Conservation (phyloP, 2,888 invertebrate species). For the Drosophila tanythrix region DNA sequence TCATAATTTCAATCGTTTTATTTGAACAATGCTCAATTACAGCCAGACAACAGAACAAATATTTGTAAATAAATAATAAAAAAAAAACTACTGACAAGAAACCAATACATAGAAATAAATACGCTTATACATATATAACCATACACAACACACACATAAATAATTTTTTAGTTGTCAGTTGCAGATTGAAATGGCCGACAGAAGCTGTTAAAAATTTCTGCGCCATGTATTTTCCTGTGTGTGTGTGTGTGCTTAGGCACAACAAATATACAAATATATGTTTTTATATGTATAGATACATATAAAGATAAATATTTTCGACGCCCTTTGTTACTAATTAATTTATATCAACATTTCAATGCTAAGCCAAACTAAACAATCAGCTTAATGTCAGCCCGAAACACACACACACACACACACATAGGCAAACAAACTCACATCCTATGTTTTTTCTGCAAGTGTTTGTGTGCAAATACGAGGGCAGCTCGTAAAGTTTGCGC, state of each 20-base stretch:
- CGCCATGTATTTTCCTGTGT: slow-evolving; percentile 53
- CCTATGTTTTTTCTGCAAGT: slow-evolving; percentile 1
- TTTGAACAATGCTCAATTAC: slow-evolving; percentile 43
- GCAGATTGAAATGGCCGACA: slow-evolving; percentile 10
- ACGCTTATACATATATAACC: background rate
- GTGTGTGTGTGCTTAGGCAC: background rate
- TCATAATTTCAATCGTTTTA: slow-evolving; percentile 39
- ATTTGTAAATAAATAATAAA: slow-evolving; percentile 25
- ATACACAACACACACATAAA: slow-evolving; percentile 7
- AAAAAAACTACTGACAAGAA: slow-evolving; percentile 8
- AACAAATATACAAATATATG: background rate
- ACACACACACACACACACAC: slow-evolving; percentile 20
- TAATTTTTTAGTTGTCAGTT: background rate
- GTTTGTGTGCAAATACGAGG: slow-evolving; percentile 21
- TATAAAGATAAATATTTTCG: slow-evolving; percentile 52
- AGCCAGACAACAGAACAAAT: slow-evolving; percentile 14
- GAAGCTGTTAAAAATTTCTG: slow-evolving; percentile 53
- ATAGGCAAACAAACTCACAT: slow-evolving; percentile 9
- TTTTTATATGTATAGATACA: slow-evolving; percentile 30
- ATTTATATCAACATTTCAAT: slow-evolving; percentile 81
- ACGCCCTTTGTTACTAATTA: slow-evolving; percentile 71
- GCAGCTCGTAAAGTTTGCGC: slow-evolving; percentile 4
- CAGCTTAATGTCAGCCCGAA: slow-evolving; percentile 74
- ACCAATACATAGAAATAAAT: background rate
- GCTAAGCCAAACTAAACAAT: slow-evolving; percentile 80